Evolutionary conservation across 2,113 vertebrate genomes (phyloP).

Genomic region (Pachycephala philippinensis): DNA sequence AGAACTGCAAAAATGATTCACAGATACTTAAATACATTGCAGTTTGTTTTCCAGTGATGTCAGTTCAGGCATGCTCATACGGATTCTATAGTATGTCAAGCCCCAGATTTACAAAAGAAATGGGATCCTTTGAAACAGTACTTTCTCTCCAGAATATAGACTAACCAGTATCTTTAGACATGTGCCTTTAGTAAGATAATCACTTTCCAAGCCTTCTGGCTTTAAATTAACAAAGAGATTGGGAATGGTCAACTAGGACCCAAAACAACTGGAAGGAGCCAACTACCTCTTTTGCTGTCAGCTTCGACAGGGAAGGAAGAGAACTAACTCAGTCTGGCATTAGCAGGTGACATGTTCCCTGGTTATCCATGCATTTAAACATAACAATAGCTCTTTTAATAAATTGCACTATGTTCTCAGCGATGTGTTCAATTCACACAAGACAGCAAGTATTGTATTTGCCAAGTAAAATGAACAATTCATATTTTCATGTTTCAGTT

Average conservation of each 20-base stretch:
- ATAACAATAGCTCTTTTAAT: neutral
- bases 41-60: neutral
- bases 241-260: neutral
- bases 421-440: neutral
- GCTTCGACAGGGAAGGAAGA: neutral
- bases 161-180: neutral
- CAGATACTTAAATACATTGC: neutral
- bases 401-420: neutral
- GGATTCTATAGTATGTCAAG: neutral
- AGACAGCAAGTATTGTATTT: neutral
- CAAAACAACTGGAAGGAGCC: neutral
- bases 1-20: neutral
- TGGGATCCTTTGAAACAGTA: neutral
- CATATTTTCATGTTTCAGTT: neutral
- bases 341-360: neutral
- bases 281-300: neutral
- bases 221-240: neutral
- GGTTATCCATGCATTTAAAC: neutral
- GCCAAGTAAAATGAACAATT: neutral
- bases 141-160: neutral
- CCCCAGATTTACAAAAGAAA: neutral
- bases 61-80: neutral
- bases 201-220: neutral
- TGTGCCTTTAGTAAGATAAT: neutral
- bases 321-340: neutral